Evolutionary conservation across 2,113 vertebrate genomes (phyloP).

Genomic region (Arvicanthis niloticus): DNA sequence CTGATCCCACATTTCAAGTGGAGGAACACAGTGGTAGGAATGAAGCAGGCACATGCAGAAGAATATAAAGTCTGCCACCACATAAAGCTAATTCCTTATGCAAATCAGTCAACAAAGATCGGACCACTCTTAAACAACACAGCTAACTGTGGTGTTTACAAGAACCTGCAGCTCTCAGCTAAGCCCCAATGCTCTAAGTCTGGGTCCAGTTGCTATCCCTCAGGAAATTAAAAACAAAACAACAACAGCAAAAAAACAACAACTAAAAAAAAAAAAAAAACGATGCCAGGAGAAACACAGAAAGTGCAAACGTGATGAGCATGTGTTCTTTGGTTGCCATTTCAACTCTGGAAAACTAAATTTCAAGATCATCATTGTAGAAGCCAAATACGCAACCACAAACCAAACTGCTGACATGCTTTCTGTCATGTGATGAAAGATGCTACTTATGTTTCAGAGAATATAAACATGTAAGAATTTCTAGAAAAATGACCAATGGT

Average conservation of each 20-base stretch:
- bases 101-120: slow-evolving; percentile 62
- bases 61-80: slow-evolving; percentile 69
- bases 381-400: slow-evolving; percentile 45
- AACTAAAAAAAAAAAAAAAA: background rate
- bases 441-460: slow-evolving; percentile 33
- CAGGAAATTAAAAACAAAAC: background rate
- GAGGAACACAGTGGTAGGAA: slow-evolving; percentile 39
- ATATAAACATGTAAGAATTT: slow-evolving; percentile 51
- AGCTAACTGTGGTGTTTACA: slow-evolving; percentile 58
- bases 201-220: slow-evolving; percentile 2
- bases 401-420: slow-evolving; percentile 22
- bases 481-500: slow-evolving; percentile 72
- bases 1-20: slow-evolving; percentile 80
- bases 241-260: no score
- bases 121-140: slow-evolving; percentile 60
- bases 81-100: slow-evolving; percentile 77
- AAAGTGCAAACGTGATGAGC: slow-evolving; percentile 39
- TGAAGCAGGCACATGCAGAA: slow-evolving; percentile 34
- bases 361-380: slow-evolving; percentile 52
- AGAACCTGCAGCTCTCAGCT: slow-evolving; percentile 1
- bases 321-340: slow-evolving; percentile 54
- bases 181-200: background rate
- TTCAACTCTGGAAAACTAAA: slow-evolving; percentile 56
- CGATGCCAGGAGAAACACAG: background rate
- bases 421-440: slow-evolving; percentile 67